Percentiles rank a stretch among this genome's conserved stretches.
Evolutionary conservation across 2,113 vertebrate genomes (phyloP).

Genomic region (Crotalus helleri): DNA sequence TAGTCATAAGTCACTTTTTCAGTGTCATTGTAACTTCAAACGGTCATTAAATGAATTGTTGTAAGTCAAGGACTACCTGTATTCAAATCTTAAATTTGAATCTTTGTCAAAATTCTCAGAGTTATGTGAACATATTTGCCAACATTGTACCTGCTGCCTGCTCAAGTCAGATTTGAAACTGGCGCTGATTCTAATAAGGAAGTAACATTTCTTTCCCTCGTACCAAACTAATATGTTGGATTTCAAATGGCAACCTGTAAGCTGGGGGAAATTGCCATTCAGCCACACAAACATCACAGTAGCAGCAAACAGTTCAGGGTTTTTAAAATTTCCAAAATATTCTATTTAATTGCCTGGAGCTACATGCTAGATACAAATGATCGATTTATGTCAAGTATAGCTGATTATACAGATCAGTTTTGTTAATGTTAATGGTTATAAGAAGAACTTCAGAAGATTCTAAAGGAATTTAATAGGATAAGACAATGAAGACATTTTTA

Average conservation of each 20-base stretch:
- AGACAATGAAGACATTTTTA: background rate
- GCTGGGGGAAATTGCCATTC: background rate
- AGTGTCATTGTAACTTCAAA: background rate
- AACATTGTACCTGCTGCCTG: background rate
- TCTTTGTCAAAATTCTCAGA: background rate
- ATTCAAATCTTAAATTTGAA: background rate
- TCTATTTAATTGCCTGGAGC: background rate
- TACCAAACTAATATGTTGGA: background rate
- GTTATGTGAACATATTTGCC: background rate
- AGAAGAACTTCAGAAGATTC: background rate
- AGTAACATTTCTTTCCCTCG: background rate
- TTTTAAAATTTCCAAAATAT: background rate
- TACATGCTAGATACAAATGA: background rate
- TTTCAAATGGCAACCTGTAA: background rate
- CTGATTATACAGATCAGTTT: background rate
- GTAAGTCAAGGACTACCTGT: background rate
- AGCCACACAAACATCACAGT: background rate
- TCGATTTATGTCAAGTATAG: background rate
- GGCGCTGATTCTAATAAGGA: background rate
- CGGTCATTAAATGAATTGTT: background rate
- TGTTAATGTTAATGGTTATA: background rate
- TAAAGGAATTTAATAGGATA: conserved; percentile 5
- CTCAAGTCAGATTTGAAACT: background rate
- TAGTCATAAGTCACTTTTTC: background rate
- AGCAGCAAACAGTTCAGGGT: background rate